Base-by-base conservation (phyloP, 2,113 vertebrate genomes). In the Callionymus lyra region DNA sequence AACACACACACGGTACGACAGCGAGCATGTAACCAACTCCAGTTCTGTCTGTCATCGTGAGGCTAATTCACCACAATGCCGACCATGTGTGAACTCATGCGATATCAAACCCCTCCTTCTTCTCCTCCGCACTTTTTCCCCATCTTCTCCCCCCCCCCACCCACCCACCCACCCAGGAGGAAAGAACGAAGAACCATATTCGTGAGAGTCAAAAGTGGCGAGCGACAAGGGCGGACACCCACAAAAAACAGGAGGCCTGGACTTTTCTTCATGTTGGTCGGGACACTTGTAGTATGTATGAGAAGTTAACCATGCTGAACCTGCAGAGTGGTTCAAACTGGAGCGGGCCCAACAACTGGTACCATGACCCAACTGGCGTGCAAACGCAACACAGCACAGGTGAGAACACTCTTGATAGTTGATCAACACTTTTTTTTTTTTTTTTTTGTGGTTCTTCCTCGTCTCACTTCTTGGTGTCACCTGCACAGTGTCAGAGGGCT, bases 221-320 rank as follows among this genome's bases (percentile, higher is more conserved):
- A 52, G 38, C 35, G 74, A 55, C 63, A 56, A 53, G 33, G 49
- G 38, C 35, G 21, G 63, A 46, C 50, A 43, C 53, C 18, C 62
- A 34, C 62, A 34, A 53, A 44, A 53, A 55, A 48, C 62, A 5
- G 56, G 50, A 62, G 53, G 41, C 40, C 34, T 40, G 67, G 19
- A 51, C 56, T 70, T 56, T 47, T 72, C 71, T 69, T 68, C 73
- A 71, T 74, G 78, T 44, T 69, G 65, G 51, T 76, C 39, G 38
- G 48, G 72, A 63, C 39, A 16, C 53, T 62, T 44, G 13, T 70
- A 74, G 65, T 54, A 89, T 88, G 85, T 88, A 87, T 74, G 86
- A 90, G 65, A 90, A 87, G 76, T 80, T 88, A 81, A 84, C 81
- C 55, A 90, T 90, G 88, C 73, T 90, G 69, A 90, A 90, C 65